phyloP scores from a whole-genome alignment of 2,113 vertebrate genomes.

The Cololabis saira region DNA sequence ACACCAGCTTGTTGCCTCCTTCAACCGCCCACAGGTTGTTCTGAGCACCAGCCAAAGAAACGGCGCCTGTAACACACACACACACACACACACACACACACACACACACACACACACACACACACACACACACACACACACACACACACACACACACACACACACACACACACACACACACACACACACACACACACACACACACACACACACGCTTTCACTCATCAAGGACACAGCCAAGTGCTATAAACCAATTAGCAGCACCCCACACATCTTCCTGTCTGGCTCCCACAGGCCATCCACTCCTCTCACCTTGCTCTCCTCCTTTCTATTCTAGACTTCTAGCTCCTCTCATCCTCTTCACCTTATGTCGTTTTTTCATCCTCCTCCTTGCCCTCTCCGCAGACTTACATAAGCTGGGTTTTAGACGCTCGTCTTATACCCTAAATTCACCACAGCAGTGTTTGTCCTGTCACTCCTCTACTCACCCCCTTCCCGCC shows the following conservation, averaged over 20 bases:
- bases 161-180: too few relatives aligned
- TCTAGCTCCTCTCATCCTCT: constrained; percentile 6
- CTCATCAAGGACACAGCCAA: constrained; percentile 33
- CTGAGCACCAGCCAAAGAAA: constrained; percentile 92
- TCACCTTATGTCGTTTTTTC: constrained; percentile 4
- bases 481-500: neutral
- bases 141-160: constrained; percentile 14
- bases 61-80: constrained; percentile 85
- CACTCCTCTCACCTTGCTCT: constrained; percentile 49
- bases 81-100: constrained; percentile 1
- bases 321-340: constrained; percentile 32
- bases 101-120: constrained; percentile 11
- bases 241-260: constrained; percentile 57
- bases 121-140: too few relatives aligned
- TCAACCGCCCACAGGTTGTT: constrained; percentile 96
- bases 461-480: constrained; percentile 1
- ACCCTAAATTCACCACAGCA: neutral
- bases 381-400: neutral
- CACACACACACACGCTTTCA: constrained; percentile 4
- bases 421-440: neutral
- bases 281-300: constrained; percentile 39
- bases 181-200: constrained; percentile 30
- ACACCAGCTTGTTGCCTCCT: constrained; percentile 96
- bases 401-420: constrained; percentile 29
- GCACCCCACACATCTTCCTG: constrained; percentile 51